Evolutionary conservation across 2,797 vertebrate genomes (phyloP).

Genomic region (Labroides dimidiatus): DNA sequence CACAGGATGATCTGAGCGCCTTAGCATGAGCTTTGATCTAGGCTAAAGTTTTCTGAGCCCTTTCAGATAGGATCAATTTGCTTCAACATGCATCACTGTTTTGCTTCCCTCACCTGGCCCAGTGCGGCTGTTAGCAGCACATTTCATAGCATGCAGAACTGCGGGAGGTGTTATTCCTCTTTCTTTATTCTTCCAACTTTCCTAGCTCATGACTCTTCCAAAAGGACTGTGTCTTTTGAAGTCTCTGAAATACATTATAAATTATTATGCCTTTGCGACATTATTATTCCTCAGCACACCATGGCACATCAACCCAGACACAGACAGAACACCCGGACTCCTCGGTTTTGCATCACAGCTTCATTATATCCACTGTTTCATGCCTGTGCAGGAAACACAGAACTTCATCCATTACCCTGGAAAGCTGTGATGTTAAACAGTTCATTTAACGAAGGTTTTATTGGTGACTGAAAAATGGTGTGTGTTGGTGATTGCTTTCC

Average conservation of each 20-base stretch:
- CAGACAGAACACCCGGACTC: conserved; percentile 55
- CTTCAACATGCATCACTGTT: conserved; percentile 79
- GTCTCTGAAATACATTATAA: conserved; percentile 67
- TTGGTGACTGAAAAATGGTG: conserved; percentile 65
- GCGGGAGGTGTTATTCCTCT: conserved; percentile 57
- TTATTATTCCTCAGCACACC: conserved; percentile 74
- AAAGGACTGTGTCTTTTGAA: conserved; percentile 64
- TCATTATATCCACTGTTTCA: conserved; percentile 65
- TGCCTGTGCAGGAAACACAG: conserved; percentile 55
- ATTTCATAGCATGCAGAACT: conserved; percentile 62
- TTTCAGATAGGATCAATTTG: conserved; percentile 85
- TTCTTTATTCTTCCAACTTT: conserved; percentile 44
- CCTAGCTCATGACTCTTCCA: conserved; percentile 49
- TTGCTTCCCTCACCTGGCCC: conserved; percentile 63
- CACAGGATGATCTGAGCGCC: conserved; percentile 79
- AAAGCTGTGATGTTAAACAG: conserved; percentile 68
- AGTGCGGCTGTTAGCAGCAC: conserved; percentile 53
- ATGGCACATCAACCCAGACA: conserved; percentile 68
- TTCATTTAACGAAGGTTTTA: conserved; percentile 70
- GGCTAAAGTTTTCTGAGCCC: conserved; percentile 82
- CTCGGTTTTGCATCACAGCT: conserved; percentile 64
- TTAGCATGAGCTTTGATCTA: conserved; percentile 84
- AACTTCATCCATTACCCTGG: conserved; percentile 59
- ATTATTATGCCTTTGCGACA: conserved; percentile 67
- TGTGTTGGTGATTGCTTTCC: conserved; percentile 64